phyloP scores from a whole-genome alignment of 2,888 invertebrate species.

The Diadromus collaris region DNA sequence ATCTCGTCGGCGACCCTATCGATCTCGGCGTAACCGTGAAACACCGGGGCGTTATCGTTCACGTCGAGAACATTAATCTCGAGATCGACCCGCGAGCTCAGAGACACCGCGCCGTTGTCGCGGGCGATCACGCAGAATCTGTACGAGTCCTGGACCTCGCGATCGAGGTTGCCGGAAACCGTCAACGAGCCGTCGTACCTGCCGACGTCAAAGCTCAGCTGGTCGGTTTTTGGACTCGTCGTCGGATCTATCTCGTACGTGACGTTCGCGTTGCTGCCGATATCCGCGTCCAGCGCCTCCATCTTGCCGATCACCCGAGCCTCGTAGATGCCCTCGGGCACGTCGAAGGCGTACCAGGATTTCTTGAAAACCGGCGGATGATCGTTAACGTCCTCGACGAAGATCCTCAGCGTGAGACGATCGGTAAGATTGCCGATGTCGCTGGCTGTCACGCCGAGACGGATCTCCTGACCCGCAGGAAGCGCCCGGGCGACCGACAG shows the following conservation, averaged over 20 bases:
- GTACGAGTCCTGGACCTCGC: slow-evolving; percentile 87
- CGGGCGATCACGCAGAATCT: slow-evolving; percentile 87
- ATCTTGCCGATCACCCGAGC: slow-evolving; percentile 88
- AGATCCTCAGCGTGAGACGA: slow-evolving; percentile 86
- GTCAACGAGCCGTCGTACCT: slow-evolving; percentile 86
- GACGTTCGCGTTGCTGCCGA: slow-evolving; percentile 89
- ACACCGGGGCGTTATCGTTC: slow-evolving; percentile 91
- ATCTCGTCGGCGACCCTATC: slow-evolving; percentile 80
- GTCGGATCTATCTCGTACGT: slow-evolving; percentile 82
- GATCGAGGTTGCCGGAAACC: slow-evolving; percentile 89
- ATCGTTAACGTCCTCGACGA: slow-evolving; percentile 90
- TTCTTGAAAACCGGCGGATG: slow-evolving; percentile 92
- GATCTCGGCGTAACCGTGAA: slow-evolving; percentile 88
- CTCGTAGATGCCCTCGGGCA: slow-evolving; percentile 89
- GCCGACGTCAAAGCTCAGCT: slow-evolving; percentile 84
- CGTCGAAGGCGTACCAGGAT: slow-evolving; percentile 91
- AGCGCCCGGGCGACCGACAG: slow-evolving; percentile 86
- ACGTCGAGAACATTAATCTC: slow-evolving; percentile 91
- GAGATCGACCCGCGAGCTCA: slow-evolving; percentile 88
- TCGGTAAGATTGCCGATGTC: slow-evolving; percentile 90
- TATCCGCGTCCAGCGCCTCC: slow-evolving; percentile 90
- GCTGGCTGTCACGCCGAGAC: slow-evolving; percentile 87
- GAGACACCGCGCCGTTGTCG: slow-evolving; percentile 86
- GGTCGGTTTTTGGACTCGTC: slow-evolving; percentile 1
- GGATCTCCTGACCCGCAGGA: slow-evolving; percentile 88